These are phyloP conservation scores for Periphyllus acericola DNA, from an alignment of 2,888 invertebrate genomes.

Conservation along the genomic window DNA sequence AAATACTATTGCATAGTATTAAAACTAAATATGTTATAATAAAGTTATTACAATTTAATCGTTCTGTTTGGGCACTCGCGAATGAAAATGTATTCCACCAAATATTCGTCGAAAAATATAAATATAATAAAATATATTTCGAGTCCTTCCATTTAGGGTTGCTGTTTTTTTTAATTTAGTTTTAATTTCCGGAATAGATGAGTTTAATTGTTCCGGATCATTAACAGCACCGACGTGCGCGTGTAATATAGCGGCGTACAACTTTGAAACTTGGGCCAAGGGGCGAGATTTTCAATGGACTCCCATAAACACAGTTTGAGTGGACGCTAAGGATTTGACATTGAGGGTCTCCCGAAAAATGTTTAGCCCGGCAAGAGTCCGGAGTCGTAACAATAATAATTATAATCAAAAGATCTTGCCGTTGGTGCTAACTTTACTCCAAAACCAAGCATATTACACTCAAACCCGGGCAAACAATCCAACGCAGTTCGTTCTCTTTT, in stretches of 20 bases:
- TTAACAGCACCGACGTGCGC: background rate
- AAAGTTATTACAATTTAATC: no score
- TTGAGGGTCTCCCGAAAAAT: background rate
- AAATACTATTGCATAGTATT: no score
- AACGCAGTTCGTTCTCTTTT: background rate
- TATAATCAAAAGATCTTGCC: background rate
- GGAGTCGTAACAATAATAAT: background rate
- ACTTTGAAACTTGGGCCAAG: background rate
- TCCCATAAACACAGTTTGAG: background rate
- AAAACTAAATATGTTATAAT: no score
- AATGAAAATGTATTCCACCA: no score
- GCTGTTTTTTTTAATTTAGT: no score
- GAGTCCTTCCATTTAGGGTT: no score
- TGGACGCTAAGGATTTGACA: background rate
- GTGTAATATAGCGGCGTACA: background rate
- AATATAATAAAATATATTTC: no score
- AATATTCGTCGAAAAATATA: no score
- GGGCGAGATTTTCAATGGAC: background rate
- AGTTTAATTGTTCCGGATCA: no score
- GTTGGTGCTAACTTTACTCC: background rate
- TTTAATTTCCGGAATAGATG: no score
- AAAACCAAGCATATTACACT: background rate
- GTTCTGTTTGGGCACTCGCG: no score
- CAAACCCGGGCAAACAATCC: background rate
- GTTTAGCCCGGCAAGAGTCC: background rate